Percentiles rank a stretch among this genome's conserved stretches.
phyloP scores from a whole-genome alignment of 2,888 invertebrate genomes.

The Eupelmus urozonus region DNA sequence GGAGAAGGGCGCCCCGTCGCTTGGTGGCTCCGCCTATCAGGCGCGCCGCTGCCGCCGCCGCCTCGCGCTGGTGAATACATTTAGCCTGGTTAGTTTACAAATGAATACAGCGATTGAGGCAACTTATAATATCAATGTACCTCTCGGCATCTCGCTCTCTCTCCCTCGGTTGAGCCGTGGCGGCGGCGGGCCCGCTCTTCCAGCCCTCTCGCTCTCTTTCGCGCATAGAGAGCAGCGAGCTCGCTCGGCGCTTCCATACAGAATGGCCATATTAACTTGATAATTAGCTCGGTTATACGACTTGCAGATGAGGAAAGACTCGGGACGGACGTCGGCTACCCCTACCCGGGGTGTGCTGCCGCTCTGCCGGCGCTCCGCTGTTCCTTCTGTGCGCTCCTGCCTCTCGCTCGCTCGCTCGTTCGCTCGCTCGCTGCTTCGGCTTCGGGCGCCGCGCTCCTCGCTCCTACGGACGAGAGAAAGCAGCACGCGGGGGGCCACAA shows the following conservation, averaged over 20 bases:
- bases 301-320: conserved; percentile 88
- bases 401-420: conserved; percentile 54
- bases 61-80: conserved; percentile 77
- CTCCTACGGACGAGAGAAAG: conserved; percentile 50
- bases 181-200: conserved; percentile 69
- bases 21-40: conserved; percentile 76
- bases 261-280: conserved; percentile 93
- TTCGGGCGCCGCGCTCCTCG: conserved; percentile 64
- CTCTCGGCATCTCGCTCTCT: conserved; percentile 72
- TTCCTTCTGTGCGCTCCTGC: conserved; percentile 22
- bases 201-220: conserved; percentile 58
- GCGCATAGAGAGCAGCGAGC: conserved; percentile 35
- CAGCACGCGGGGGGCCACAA: neutral
- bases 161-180: conserved; percentile 65
- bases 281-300: conserved; percentile 94
- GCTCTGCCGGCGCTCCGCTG: neutral
- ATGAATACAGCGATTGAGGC: conserved; percentile 86
- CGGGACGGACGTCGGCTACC: conserved; percentile 77
- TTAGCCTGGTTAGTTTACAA: conserved; percentile 82
- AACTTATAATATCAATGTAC: conserved; percentile 85
- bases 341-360: conserved; percentile 77
- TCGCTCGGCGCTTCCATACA: conserved; percentile 80
- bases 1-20: conserved; percentile 72
- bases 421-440: conserved; percentile 75
- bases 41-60: conserved; percentile 71